These are phyloP conservation scores for Phalacrocorax brasilianus DNA, from an alignment of 2,113 vertebrate species.

Conservation along the genomic window DNA sequence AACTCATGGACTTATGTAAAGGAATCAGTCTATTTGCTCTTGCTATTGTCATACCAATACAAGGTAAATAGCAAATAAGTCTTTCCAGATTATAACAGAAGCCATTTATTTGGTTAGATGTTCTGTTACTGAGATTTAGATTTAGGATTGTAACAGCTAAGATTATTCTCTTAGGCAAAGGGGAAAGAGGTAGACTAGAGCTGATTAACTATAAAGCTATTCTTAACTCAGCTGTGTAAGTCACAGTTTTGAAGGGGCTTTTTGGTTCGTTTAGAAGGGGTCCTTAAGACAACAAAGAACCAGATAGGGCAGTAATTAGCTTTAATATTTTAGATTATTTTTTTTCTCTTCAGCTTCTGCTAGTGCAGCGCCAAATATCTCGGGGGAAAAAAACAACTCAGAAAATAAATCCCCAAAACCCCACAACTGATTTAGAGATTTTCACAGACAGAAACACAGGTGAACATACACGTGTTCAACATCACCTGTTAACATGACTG, in stretches of 20 bases:
- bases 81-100: neutral
- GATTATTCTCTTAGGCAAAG: neutral
- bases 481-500: neutral
- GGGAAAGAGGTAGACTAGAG: neutral
- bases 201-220: neutral
- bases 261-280: neutral
- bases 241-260: neutral
- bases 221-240: neutral
- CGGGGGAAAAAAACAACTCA: neutral
- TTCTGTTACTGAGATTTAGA: neutral
- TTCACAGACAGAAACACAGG: neutral
- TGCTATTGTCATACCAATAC: accelerated
- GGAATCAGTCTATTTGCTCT: neutral
- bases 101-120: neutral
- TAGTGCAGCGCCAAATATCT: neutral
- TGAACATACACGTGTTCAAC: neutral
- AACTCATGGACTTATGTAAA: neutral
- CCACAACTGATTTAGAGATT: neutral
- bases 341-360: neutral
- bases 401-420: neutral
- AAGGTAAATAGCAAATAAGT: neutral
- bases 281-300: neutral
- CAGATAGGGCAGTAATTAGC: accelerated
- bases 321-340: neutral
- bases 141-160: neutral